These are phyloP conservation scores for Syrphus vitripennis DNA, from an alignment of 2,888 invertebrate species.

Conservation along the genomic window DNA sequence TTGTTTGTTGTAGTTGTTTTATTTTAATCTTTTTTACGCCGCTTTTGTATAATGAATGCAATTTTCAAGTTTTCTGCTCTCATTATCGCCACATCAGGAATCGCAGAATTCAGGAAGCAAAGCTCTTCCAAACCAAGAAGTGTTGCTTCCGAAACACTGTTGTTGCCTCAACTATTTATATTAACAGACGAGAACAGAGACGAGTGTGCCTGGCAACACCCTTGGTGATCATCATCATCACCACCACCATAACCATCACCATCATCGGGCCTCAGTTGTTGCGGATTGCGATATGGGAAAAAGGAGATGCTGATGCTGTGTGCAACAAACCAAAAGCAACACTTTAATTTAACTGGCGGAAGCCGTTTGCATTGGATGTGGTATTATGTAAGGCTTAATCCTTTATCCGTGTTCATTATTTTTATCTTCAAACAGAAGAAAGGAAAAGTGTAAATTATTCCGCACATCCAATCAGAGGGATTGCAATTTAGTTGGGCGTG, in stretches of 20 bases:
- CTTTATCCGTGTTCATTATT: constrained; percentile 78
- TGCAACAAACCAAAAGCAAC: constrained; percentile 58
- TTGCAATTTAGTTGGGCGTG: constrained; percentile 78
- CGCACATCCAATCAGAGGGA: constrained; percentile 78
- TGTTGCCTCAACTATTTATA: background rate
- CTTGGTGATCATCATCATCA: constrained; percentile 15
- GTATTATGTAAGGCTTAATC: constrained; percentile 69
- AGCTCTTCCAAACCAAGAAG: constrained; percentile 54
- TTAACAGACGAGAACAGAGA: background rate
- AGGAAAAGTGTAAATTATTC: constrained; percentile 72
- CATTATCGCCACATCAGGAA: constrained; percentile 75
- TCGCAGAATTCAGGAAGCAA: constrained; percentile 39
- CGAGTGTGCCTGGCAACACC: constrained; percentile 56
- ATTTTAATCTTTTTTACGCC: constrained; percentile 11
- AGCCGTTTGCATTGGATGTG: constrained; percentile 75
- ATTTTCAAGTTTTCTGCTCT: constrained; percentile 77
- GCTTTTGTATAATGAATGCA: constrained; percentile 78
- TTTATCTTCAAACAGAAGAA: constrained; percentile 75
- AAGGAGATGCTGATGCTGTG: background rate
- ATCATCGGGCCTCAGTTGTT: background rate
- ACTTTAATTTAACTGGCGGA: constrained; percentile 79
- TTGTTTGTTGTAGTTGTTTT: constrained; percentile 10
- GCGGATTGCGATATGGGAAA: background rate
- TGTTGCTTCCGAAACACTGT: constrained; percentile 60
- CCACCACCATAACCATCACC: background rate